These are phyloP conservation scores for Calameuta pallipes DNA, from an alignment of 2,888 invertebrate species.

Conservation along the genomic window DNA sequence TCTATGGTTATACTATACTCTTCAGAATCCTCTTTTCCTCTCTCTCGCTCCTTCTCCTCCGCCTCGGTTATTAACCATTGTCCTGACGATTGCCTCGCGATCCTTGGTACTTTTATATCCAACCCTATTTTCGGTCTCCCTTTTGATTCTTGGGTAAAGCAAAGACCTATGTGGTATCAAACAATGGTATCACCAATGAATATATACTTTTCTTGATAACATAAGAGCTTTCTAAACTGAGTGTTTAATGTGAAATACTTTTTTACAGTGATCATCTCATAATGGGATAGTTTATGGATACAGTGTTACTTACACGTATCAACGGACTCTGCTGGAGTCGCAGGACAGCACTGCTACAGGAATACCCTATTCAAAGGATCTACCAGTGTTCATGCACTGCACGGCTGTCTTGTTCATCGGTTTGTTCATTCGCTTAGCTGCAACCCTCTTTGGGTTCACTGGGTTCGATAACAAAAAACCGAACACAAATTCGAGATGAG, in stretches of 20 bases:
- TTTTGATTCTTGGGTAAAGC: neutral
- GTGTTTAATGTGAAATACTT: neutral
- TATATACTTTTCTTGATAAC: neutral
- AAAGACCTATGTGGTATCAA: neutral
- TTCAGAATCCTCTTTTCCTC: neutral
- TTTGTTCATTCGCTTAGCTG: neutral
- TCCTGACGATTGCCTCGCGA: neutral
- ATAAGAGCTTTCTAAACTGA: neutral
- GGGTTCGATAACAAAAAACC: neutral
- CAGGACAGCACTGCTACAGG: neutral
- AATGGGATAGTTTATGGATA: neutral
- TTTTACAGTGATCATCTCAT: neutral
- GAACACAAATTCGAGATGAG: neutral
- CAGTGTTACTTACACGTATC: neutral
- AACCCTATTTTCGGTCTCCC: neutral
- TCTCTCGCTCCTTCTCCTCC: conserved; percentile 5
- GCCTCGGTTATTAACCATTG: neutral
- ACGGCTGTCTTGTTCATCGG: neutral
- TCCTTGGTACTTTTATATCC: neutral
- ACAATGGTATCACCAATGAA: neutral
- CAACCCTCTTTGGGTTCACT: neutral
- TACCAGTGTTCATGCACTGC: neutral
- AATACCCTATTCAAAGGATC: neutral
- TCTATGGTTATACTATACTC: neutral
- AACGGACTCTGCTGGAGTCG: neutral